A percentile compares a stretch with the other conserved stretches of the same genome.
These are phyloP conservation scores for Hybognathus amarus DNA, from an alignment of 2,797 vertebrate genomes.

Conservation along the genomic window DNA sequence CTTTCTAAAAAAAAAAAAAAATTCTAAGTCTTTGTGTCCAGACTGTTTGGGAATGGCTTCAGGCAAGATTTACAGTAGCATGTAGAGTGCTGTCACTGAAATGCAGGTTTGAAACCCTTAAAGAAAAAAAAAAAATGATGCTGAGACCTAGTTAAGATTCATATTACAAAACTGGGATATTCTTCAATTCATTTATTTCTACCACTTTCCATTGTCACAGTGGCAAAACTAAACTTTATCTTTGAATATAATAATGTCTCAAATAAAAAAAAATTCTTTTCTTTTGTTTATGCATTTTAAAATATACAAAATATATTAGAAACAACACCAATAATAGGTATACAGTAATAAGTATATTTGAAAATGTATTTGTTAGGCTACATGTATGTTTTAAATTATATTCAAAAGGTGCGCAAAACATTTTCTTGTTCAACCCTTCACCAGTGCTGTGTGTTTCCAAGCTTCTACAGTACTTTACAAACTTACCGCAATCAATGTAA, in stretches of 20 bases:
- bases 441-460: too few relatives aligned
- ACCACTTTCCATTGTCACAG: background rate
- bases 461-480: too few relatives aligned
- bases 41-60: constrained; percentile 39
- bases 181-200: background rate
- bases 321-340: too few relatives aligned
- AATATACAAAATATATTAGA: too few relatives aligned
- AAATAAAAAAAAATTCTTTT: background rate
- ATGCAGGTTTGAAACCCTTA: constrained; percentile 52
- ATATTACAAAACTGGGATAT: background rate
- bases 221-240: background rate
- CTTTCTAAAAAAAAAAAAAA: constrained; percentile 63
- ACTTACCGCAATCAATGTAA: too few relatives aligned
- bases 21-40: constrained; percentile 54
- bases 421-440: too few relatives aligned
- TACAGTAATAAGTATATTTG: too few relatives aligned
- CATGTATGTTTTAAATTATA: background rate
- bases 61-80: constrained; percentile 59
- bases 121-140: background rate
- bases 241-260: background rate
- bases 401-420: too few relatives aligned
- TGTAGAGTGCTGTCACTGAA: constrained; percentile 62
- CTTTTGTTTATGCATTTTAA: background rate
- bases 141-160: background rate
- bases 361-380: background rate